These are phyloP conservation scores for Astyanax mexicanus DNA, from an alignment of 2,797 vertebrate species.

Conservation along the genomic window DNA sequence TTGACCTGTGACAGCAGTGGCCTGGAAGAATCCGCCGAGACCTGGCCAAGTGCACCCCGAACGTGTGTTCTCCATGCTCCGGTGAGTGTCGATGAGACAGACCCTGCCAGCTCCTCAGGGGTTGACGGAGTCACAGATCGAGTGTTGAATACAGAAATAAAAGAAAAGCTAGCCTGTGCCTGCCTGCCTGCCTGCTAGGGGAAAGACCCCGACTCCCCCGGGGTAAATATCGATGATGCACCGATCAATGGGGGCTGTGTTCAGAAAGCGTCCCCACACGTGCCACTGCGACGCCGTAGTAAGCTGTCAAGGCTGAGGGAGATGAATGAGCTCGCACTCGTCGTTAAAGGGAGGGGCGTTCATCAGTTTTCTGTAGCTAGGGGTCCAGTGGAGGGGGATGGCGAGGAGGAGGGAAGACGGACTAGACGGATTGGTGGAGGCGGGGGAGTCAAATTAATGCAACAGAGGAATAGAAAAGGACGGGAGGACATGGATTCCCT, in stretches of 20 bases:
- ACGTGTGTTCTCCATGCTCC: slow-evolving; percentile 35
- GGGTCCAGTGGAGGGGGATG: slow-evolving; percentile 11
- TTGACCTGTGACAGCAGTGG: slow-evolving; percentile 18
- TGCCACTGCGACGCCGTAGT: slow-evolving; percentile 18
- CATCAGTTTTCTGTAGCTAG: slow-evolving; percentile 28
- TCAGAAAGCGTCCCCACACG: slow-evolving; percentile 18
- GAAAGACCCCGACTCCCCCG: slow-evolving; percentile 36
- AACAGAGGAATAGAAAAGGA: slow-evolving; percentile 30
- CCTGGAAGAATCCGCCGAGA: slow-evolving; percentile 34
- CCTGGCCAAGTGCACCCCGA: slow-evolving; percentile 42
- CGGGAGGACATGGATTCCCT: slow-evolving; percentile 16
- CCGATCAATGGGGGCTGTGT: slow-evolving; percentile 37
- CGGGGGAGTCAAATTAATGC: slow-evolving; percentile 39
- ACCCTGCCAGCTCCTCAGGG: slow-evolving; percentile 33
- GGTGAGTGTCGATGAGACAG: slow-evolving; percentile 45
- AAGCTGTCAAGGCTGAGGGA: slow-evolving; percentile 46
- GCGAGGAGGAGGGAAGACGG: neutral
- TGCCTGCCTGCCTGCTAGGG: neutral
- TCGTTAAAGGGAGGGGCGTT: slow-evolving; percentile 32
- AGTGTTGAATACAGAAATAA: slow-evolving; percentile 27
- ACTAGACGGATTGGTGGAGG: neutral
- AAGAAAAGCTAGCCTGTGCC: slow-evolving; percentile 3
- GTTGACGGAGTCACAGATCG: slow-evolving; percentile 25
- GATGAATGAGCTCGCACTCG: slow-evolving; percentile 51
- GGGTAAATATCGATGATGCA: slow-evolving; percentile 47